These are phyloP conservation scores for Drosophila tanythrix DNA, from an alignment of 2,888 invertebrate genomes.

Conservation along the genomic window DNA sequence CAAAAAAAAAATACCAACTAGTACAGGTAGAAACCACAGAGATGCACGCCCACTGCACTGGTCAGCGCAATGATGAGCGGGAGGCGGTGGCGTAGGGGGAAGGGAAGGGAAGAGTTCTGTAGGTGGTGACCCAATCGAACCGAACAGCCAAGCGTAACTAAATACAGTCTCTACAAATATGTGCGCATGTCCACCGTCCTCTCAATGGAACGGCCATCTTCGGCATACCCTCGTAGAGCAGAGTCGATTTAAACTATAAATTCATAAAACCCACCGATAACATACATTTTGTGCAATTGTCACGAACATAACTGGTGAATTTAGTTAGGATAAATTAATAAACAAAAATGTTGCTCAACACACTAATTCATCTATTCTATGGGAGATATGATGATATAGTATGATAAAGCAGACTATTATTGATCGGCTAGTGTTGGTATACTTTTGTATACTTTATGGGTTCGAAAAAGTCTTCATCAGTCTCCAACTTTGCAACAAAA, in stretches of 20 bases:
- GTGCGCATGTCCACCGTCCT: background rate
- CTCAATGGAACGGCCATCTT: background rate
- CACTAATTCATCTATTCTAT: background rate
- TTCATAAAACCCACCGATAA: background rate
- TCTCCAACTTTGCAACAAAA: background rate
- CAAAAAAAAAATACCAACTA: background rate
- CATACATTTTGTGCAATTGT: background rate
- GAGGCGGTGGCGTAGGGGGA: no score
- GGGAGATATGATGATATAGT: background rate
- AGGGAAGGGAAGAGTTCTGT: background rate
- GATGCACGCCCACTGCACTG: slow-evolving; percentile 35
- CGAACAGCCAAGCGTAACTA: slow-evolving; percentile 16
- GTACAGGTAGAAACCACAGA: slow-evolving; percentile 22
- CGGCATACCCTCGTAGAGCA: background rate
- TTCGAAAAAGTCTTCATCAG: background rate
- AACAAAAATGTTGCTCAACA: background rate
- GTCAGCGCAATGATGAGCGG: background rate
- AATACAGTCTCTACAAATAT: background rate
- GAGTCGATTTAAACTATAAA: background rate
- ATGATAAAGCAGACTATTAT: background rate
- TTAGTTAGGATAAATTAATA: background rate
- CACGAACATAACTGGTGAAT: background rate
- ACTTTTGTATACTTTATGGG: background rate
- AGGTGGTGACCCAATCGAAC: slow-evolving; percentile 24
- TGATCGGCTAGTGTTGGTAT: background rate